Percentiles rank a stretch among this genome's conserved stretches.
Evolutionary conservation across 1,140 invertebrate species (phyloP).

Genomic region (Drosophila bifasciata): DNA sequence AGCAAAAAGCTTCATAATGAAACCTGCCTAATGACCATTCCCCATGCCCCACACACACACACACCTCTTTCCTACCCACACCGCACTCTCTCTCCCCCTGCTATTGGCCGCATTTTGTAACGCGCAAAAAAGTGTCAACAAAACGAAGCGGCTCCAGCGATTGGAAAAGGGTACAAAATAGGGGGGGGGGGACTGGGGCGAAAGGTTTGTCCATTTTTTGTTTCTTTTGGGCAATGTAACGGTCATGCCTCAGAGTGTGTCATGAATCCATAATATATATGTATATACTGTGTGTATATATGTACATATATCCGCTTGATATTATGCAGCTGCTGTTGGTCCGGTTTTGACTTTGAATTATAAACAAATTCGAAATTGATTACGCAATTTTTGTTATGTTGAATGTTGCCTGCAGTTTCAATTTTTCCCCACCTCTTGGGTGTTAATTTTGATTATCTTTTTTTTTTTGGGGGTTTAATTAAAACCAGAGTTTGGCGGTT

Average conservation of each 20-base stretch:
- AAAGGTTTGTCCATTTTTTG: slow-evolving; percentile 40
- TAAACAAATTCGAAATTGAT: slow-evolving; percentile 62
- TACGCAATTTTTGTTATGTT: slow-evolving; percentile 43
- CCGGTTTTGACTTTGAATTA: slow-evolving; percentile 60
- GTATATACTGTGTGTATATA: neutral
- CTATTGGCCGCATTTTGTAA: slow-evolving; percentile 47
- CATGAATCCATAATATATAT: slow-evolving; percentile 46
- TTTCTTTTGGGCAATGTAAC: slow-evolving; percentile 60
- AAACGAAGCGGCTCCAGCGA: slow-evolving; percentile 14
- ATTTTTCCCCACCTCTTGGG: slow-evolving; percentile 33
- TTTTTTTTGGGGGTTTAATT: slow-evolving; percentile 55
- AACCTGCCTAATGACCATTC: slow-evolving; percentile 58
- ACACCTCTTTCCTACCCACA: slow-evolving; percentile 11
- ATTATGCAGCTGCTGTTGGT: slow-evolving; percentile 54
- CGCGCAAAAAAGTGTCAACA: slow-evolving; percentile 75
- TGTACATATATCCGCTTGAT: slow-evolving; percentile 26
- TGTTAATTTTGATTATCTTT: slow-evolving; percentile 55
- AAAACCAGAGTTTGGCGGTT: slow-evolving; percentile 35
- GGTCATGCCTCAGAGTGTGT: slow-evolving; percentile 61
- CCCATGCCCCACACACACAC: slow-evolving; percentile 11
- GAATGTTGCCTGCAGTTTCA: slow-evolving; percentile 54
- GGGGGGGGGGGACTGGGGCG: neutral
- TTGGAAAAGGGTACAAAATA: slow-evolving; percentile 6
- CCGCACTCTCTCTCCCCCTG: slow-evolving; percentile 1
- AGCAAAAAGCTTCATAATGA: slow-evolving; percentile 47